Conservation (phyloP, 2,113 vertebrate species). For the Ammospiza nelsoni region DNA sequence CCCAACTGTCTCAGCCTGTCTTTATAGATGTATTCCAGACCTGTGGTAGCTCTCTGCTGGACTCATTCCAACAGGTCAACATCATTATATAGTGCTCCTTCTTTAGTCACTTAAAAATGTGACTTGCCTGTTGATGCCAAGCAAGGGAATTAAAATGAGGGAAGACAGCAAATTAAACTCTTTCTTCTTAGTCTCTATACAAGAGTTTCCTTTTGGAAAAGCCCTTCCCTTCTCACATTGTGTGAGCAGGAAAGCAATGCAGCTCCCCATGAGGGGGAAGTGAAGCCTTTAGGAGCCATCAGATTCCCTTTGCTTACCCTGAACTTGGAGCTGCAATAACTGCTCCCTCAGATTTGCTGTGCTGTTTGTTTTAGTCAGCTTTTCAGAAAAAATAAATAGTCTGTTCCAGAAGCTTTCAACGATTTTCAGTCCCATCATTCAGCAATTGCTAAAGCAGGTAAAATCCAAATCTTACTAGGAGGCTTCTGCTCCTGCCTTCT, state of each 20-base stretch:
- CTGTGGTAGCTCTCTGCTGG: not conserved
- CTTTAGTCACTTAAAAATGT: not conserved
- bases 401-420: not conserved
- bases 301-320: not conserved
- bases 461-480: not conserved
- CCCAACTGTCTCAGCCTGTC: not conserved
- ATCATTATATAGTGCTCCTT: not conserved
- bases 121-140: not conserved
- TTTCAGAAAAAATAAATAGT: not conserved
- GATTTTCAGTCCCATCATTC: not conserved
- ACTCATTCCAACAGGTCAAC: not conserved
- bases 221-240: not conserved
- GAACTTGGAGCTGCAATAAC: not conserved
- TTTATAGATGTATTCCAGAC: not conserved
- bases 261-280: fast-evolving
- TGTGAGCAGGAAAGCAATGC: not conserved
- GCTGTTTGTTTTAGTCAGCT: not conserved
- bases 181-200: not conserved
- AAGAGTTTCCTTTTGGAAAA: not conserved
- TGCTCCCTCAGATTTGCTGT: not conserved
- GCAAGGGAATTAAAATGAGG: not conserved
- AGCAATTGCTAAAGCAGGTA: not conserved
- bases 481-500: not conserved
- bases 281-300: not conserved
- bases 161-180: not conserved